phyloP scores from a whole-genome alignment of 2,888 invertebrate species.

The Protodeltote pygarga region DNA sequence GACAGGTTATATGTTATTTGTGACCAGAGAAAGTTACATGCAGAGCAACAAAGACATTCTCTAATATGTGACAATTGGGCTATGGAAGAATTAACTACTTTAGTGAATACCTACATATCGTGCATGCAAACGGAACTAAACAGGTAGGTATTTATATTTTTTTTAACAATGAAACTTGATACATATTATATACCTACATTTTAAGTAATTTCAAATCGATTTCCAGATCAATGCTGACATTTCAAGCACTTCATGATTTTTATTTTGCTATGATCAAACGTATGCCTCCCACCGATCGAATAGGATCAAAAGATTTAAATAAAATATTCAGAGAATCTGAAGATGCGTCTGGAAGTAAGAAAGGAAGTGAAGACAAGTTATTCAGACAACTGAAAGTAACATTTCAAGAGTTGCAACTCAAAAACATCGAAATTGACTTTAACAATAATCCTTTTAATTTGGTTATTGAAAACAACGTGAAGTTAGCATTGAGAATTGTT shows the following conservation, averaged over 20 bases:
- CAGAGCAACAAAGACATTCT: constrained; percentile 82
- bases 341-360: constrained; percentile 68
- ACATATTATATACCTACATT: constrained; percentile 2
- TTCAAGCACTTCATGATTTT: constrained; percentile 81
- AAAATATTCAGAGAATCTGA: constrained; percentile 72
- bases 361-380: constrained; percentile 74
- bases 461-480: constrained; percentile 77
- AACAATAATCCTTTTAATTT: constrained; percentile 79
- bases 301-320: constrained; percentile 71
- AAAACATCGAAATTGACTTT: constrained; percentile 72
- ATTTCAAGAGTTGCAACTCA: constrained; percentile 73
- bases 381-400: constrained; percentile 68
- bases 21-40: constrained; percentile 83
- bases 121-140: constrained; percentile 89
- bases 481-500: constrained; percentile 69
- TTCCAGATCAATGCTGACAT: constrained; percentile 72
- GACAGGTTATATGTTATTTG: constrained; percentile 85
- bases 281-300: constrained; percentile 69
- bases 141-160: constrained; percentile 71
- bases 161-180: constrained; percentile 14
- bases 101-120: constrained; percentile 85
- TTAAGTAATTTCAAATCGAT: constrained; percentile 68
- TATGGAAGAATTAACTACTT: constrained; percentile 80
- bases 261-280: constrained; percentile 75
- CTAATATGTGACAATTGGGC: constrained; percentile 88